A percentile compares a stretch with the other conserved stretches of the same genome.
phyloP scores from a whole-genome alignment of 2,113 vertebrate species.

The Brachypodius melanocephalos region DNA sequence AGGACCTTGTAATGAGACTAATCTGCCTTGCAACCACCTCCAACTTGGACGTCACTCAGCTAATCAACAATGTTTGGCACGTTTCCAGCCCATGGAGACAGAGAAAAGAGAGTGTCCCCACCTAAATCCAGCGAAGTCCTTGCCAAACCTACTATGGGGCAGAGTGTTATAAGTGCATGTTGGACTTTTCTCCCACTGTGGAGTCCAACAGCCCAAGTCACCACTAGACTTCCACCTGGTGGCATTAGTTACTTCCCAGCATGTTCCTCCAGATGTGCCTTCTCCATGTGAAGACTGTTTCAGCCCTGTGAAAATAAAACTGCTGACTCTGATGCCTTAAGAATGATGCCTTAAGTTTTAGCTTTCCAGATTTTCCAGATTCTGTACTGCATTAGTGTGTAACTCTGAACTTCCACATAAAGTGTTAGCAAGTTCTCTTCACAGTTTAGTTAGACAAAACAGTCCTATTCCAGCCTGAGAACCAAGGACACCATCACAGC shows the following conservation, averaged over 20 bases:
- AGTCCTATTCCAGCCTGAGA: background rate
- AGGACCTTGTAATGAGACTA: background rate
- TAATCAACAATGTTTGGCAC: background rate
- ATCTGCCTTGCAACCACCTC: background rate
- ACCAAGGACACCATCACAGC: background rate
- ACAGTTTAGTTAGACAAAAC: background rate
- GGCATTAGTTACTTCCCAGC: background rate
- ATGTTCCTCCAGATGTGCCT: background rate
- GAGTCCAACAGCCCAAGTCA: background rate
- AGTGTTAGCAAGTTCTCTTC: background rate
- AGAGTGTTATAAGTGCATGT: accelerated
- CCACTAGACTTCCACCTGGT: background rate
- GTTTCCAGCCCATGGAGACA: background rate
- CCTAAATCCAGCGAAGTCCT: background rate
- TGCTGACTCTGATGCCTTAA: background rate
- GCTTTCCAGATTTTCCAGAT: background rate
- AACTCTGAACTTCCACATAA: background rate
- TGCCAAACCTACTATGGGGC: accelerated
- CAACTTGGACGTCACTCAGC: background rate
- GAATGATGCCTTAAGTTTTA: background rate
- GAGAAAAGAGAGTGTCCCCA: background rate
- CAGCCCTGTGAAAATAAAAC: background rate
- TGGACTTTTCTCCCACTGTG: background rate
- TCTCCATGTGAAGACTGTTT: background rate
- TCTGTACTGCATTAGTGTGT: background rate